These are phyloP conservation scores for Cathartes aura DNA, from an alignment of 2,113 vertebrate genomes.

Conservation along the genomic window DNA sequence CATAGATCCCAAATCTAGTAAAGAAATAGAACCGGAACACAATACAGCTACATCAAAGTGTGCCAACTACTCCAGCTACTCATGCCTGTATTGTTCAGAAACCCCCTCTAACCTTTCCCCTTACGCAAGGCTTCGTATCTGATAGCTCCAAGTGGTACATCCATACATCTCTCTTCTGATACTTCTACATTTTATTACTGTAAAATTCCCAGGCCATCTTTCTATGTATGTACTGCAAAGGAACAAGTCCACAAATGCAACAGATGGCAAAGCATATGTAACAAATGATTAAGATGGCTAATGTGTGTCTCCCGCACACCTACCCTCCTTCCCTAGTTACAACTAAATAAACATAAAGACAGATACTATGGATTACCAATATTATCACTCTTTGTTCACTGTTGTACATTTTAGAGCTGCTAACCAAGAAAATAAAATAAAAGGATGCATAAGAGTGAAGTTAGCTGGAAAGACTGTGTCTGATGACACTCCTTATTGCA, in stretches of 20 bases:
- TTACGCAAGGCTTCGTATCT: neutral
- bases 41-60: neutral
- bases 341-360: conserved; percentile 39
- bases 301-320: conserved; percentile 18
- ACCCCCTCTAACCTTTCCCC: neutral
- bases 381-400: neutral
- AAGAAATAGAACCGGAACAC: neutral
- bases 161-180: neutral
- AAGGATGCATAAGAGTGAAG: neutral
- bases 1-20: neutral
- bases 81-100: neutral
- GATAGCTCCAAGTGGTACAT: neutral
- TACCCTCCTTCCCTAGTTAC: conserved; percentile 22
- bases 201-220: neutral
- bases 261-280: conserved; percentile 61
- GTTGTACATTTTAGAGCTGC: neutral
- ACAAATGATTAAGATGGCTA: conserved; percentile 17
- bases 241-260: neutral
- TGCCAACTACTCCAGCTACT: neutral
- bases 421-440: neutral
- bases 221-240: neutral
- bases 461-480: neutral
- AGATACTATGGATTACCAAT: conserved; percentile 3
- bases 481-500: neutral
- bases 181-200: neutral